Conservation (phyloP, 30 jellyfish, hydroid and myxozoan species). For the Aurelia aurita complex sp. Pacific region DNA sequence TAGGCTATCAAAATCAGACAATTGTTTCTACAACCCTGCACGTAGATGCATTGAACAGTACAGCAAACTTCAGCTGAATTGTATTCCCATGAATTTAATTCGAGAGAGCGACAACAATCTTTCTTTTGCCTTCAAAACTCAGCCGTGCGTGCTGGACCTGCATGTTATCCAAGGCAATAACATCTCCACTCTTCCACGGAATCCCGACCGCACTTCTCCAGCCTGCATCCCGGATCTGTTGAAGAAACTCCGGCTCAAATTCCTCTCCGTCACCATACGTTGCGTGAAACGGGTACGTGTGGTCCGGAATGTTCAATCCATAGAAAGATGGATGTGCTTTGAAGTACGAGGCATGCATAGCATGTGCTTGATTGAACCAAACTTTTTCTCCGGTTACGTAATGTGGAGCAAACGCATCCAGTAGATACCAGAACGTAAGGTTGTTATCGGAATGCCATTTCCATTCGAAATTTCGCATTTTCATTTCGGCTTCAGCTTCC, state of each 20-base stretch:
- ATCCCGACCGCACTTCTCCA: constrained; percentile 86
- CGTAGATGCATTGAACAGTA: too few species aligned
- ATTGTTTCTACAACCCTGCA: too few species aligned
- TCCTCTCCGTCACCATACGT: constrained; percentile 96
- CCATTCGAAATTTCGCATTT: constrained; percentile 61
- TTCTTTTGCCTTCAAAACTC: constrained; percentile 77
- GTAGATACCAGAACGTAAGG: constrained; percentile 43
- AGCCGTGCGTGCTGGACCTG: constrained; percentile 81
- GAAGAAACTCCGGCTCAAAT: constrained; percentile 73
- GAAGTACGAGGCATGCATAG: constrained; percentile 75
- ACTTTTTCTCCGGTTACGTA: constrained; percentile 71
- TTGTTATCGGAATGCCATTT: constrained; percentile 55
- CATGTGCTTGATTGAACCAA: constrained; percentile 89
- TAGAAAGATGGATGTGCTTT: constrained; percentile 74
- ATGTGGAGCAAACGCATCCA: constrained; percentile 60
- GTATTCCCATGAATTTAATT: constrained; percentile 3
- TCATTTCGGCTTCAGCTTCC: constrained; percentile 73
- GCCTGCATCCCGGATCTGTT: constrained; percentile 74
- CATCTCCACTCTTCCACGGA: constrained; percentile 81
- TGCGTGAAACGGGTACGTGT: constrained; percentile 71
- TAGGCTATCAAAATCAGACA: too few species aligned
- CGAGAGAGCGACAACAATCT: constrained; percentile 56
- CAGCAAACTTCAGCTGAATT: too few species aligned
- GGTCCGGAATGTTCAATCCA: constrained; percentile 39
- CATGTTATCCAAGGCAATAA: constrained; percentile 75